These are phyloP conservation scores for Clarias fuscus DNA, from an alignment of 2,797 vertebrate species.

Conservation along the genomic window DNA sequence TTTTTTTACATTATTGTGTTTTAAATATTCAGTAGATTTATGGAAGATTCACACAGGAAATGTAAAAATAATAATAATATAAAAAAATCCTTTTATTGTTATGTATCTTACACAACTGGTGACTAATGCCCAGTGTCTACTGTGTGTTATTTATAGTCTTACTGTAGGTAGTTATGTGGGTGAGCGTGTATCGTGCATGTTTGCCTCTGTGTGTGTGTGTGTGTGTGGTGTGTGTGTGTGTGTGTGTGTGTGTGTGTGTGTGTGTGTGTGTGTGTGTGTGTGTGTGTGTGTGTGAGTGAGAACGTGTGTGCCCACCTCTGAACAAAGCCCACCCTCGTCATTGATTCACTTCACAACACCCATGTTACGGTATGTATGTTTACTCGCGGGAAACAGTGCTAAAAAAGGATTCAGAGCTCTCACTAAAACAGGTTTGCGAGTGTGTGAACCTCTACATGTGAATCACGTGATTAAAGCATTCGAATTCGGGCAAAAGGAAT, in stretches of 20 bases:
- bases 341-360: constrained; percentile 48
- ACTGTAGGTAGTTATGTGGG: constrained; percentile 65
- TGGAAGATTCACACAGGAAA: background rate
- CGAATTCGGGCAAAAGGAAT: background rate
- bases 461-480: constrained; percentile 29
- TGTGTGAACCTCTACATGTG: background rate
- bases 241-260: constrained; percentile 40
- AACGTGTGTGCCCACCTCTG: background rate
- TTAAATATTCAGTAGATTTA: background rate
- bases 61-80: background rate
- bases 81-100: background rate
- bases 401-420: background rate
- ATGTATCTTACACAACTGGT: constrained; percentile 1
- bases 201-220: constrained; percentile 26
- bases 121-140: background rate
- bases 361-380: background rate
- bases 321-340: constrained; percentile 44
- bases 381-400: constrained; percentile 7
- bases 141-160: constrained; percentile 21
- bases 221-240: constrained; percentile 35
- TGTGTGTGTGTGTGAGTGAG: constrained; percentile 52
- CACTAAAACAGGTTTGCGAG: background rate
- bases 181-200: constrained; percentile 23
- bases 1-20: background rate
- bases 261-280: constrained; percentile 52